These are phyloP conservation scores for Dioctria linearis DNA, from an alignment of 2,888 invertebrate species.

Conservation along the genomic window DNA sequence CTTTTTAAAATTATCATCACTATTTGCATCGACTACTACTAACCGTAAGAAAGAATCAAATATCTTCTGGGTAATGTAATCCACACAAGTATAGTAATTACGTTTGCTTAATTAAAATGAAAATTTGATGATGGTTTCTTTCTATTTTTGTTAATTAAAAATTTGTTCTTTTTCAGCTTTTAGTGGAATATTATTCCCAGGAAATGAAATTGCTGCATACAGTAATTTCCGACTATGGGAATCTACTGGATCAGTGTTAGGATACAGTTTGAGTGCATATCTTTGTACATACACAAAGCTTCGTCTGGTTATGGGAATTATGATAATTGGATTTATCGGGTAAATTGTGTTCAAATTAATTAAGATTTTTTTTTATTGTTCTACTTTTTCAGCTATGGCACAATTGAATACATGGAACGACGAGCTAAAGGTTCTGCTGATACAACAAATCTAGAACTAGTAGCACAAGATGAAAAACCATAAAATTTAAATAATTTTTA, in stretches of 20 bases:
- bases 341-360: constrained; percentile 70
- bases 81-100: too few species aligned
- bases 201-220: constrained; percentile 90
- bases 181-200: constrained; percentile 88
- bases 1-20: too few species aligned
- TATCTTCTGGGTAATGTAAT: too few species aligned
- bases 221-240: constrained; percentile 96
- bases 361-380: background rate
- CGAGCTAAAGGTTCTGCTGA: constrained; percentile 59
- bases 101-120: too few species aligned
- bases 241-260: constrained; percentile 89
- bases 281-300: constrained; percentile 83
- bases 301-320: constrained; percentile 77
- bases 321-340: constrained; percentile 82
- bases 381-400: constrained; percentile 64
- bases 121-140: too few species aligned
- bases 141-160: too few species aligned
- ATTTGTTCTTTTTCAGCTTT: constrained; percentile 74
- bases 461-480: constrained; percentile 52
- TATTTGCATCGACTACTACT: too few species aligned
- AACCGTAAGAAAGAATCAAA: too few species aligned
- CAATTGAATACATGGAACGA: constrained; percentile 65
- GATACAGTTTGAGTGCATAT: constrained; percentile 85
- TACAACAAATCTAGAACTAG: constrained; percentile 58
- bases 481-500: background rate